Evolutionary conservation across 1,140 invertebrate species (phyloP).

Genomic region (Saccostrea echinata): DNA sequence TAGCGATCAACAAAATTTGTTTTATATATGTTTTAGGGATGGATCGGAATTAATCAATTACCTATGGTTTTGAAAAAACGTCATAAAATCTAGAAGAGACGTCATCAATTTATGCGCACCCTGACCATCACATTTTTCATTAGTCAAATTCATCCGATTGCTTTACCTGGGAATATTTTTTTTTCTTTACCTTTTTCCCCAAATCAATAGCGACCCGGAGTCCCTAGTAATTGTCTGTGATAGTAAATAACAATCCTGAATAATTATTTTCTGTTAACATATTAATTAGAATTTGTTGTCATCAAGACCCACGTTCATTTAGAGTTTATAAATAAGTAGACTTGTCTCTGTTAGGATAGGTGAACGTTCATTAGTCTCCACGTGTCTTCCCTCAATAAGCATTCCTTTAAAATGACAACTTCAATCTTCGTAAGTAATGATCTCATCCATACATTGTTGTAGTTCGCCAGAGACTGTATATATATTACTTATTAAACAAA

Average conservation of each 20-base stretch:
- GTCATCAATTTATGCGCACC: not conserved
- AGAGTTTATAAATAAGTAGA: slow-evolving; percentile 2
- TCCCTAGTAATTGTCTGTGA: not conserved
- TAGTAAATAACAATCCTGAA: slow-evolving; percentile 9
- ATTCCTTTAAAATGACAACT: slow-evolving; percentile 39
- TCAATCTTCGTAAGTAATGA: slow-evolving; percentile 29
- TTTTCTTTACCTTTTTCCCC: not conserved
- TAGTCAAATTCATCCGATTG: not conserved
- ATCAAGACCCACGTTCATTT: not conserved
- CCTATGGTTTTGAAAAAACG: not conserved
- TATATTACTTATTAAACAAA: not conserved
- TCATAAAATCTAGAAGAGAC: not conserved
- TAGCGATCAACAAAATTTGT: too few relatives aligned
- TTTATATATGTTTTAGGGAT: not conserved
- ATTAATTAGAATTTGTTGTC: slow-evolving; percentile 21
- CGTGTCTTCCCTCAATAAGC: not conserved
- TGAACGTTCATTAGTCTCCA: not conserved
- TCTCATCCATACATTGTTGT: slow-evolving; percentile 6
- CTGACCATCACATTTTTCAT: not conserved
- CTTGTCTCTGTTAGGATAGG: not conserved
- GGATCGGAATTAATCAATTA: slow-evolving; percentile 6
- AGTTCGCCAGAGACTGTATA: not conserved
- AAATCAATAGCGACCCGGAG: not conserved
- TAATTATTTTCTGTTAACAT: slow-evolving; percentile 12
- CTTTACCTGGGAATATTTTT: not conserved